phyloP scores from a whole-genome alignment of 2,113 vertebrate species.

The Fulmarus glacialis region DNA sequence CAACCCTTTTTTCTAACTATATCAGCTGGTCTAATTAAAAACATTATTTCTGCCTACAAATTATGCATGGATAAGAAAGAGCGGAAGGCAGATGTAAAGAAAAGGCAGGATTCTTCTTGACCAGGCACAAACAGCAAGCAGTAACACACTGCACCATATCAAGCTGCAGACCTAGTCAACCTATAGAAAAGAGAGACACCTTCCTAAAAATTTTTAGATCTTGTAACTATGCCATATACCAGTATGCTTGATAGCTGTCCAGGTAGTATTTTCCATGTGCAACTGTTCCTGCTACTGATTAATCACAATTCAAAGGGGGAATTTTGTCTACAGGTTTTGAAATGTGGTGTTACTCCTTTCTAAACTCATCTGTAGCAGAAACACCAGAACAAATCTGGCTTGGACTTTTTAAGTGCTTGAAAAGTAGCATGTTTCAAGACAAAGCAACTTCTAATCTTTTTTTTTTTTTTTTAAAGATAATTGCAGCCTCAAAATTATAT shows the following conservation, averaged over 20 bases:
- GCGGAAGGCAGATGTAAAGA: neutral
- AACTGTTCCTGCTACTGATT: neutral
- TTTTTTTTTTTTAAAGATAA: neutral
- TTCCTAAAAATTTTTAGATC: neutral
- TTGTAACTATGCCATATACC: rapidly evolving
- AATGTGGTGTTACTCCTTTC: neutral
- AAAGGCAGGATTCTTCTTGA: neutral
- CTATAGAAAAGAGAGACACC: neutral
- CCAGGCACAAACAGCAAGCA: neutral
- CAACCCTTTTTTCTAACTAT: neutral
- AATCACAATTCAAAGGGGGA: neutral
- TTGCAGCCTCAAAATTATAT: neutral
- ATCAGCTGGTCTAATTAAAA: neutral
- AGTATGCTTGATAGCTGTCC: neutral
- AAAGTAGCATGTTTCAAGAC: neutral
- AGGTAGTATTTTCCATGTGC: neutral
- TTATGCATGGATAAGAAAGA: neutral
- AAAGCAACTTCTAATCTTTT: neutral
- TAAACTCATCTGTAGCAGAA: neutral
- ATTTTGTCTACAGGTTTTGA: neutral
- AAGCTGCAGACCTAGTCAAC: neutral
- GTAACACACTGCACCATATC: neutral
- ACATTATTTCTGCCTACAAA: neutral
- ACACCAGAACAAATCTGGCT: neutral
- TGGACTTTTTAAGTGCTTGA: neutral